phyloP scores from a whole-genome alignment of 2,888 invertebrate species.

The Magallana nippona region DNA sequence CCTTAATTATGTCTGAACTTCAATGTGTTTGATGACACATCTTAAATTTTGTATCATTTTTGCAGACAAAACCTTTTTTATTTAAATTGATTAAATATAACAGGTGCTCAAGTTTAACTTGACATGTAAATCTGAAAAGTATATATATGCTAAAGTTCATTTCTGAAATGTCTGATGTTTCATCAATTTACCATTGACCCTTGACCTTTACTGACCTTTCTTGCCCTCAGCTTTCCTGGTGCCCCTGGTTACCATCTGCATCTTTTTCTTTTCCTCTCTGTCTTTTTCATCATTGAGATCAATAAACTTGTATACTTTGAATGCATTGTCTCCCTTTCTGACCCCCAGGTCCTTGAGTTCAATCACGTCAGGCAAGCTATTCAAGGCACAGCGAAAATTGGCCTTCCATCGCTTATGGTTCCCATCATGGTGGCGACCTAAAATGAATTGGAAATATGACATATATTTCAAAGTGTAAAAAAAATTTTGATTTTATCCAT shows the following conservation, averaged over 20 bases:
- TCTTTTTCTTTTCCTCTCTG: slow-evolving; percentile 31
- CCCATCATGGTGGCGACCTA: slow-evolving; percentile 64
- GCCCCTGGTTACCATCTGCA: slow-evolving; percentile 1
- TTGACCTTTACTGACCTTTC: slow-evolving; percentile 5
- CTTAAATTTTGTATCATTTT: neutral
- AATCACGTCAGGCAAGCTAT: slow-evolving; percentile 71
- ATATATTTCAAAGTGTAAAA: no score
- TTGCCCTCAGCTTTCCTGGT: neutral
- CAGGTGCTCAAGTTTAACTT: no score
- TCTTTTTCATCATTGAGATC: slow-evolving; percentile 45
- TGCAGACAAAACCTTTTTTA: neutral
- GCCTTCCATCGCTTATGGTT: slow-evolving; percentile 74
- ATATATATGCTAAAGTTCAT: neutral
- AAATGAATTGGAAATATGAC: neutral
- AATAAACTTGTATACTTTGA: slow-evolving; percentile 70
- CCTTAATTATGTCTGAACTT: no score
- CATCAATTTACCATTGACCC: neutral
- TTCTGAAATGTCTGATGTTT: neutral
- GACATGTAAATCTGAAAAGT: no score
- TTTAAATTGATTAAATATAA: neutral
- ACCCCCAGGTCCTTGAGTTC: slow-evolving; percentile 65
- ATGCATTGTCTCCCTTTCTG: slow-evolving; percentile 71
- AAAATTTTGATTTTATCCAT: no score
- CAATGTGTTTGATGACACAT: no score
- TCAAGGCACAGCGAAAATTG: slow-evolving; percentile 75